Conservation (phyloP, 2,113 vertebrate genomes). For the Malurus cyaneus region DNA sequence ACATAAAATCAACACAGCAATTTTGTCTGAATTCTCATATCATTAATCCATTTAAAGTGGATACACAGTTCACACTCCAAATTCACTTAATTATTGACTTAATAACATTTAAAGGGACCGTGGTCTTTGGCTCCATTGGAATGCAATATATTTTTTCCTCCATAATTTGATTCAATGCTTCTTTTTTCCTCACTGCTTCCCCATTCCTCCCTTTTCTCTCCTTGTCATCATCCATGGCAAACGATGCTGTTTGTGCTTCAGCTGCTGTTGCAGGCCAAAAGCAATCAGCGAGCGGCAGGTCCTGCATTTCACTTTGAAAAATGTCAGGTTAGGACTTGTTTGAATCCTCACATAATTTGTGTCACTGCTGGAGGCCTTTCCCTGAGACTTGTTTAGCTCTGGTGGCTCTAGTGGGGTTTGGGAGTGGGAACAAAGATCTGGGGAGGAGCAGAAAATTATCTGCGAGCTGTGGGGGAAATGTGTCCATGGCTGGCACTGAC, state of each 20-base stretch:
- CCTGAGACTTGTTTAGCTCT: not conserved
- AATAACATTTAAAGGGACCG: conserved; percentile 46
- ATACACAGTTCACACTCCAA: conserved; percentile 56
- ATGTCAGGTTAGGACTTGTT: conserved; percentile 28
- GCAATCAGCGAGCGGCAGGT: not conserved
- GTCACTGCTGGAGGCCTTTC: not conserved
- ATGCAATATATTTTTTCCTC: not conserved
- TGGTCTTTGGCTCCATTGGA: not conserved
- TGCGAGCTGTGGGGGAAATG: accelerated
- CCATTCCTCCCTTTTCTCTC: not conserved
- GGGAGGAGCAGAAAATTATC: not conserved
- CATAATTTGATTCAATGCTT: not conserved
- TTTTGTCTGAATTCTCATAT: conserved; percentile 63
- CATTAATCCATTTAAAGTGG: conserved; percentile 71
- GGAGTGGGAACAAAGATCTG: not conserved
- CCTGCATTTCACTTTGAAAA: conserved; percentile 18
- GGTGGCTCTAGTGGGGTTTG: not conserved
- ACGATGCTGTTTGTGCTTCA: not conserved
- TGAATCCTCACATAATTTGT: conserved; percentile 8
- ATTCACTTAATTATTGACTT: conserved; percentile 67
- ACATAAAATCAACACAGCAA: conserved; percentile 73
- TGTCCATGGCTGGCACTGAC: accelerated
- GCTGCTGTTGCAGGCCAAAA: not conserved
- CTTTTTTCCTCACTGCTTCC: not conserved
- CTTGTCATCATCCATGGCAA: not conserved